Base-by-base conservation (phyloP, 2,113 vertebrate species). In the Bujurquina vittata region DNA sequence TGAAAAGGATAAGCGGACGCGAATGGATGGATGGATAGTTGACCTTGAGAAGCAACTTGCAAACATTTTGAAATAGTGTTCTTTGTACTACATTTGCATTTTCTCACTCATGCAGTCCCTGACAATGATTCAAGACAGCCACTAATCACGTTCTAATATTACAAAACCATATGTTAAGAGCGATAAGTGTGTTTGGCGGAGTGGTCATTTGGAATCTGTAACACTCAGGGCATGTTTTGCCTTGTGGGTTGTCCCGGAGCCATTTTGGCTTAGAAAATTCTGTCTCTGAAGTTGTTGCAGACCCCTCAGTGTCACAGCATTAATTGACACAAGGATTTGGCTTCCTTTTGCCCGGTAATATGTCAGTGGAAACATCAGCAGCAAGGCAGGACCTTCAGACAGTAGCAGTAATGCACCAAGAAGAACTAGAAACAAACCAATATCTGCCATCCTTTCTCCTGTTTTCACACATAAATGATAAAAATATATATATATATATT, bases 111-210 rank as follows among this genome's bases (percentile, higher is more conserved):
- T 46, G 57, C 20, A 14, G 46, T 62, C 46, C 23, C 62, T 22
- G 56, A 83, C 80, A 76, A 40, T 72, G 31, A 81, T 74, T 85
- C 80, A 75, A 84, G 75, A 59, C 75, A 40, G 75, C 75, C 65
- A 7, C 80, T 91, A 69, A 91, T 90, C 81, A 85, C 73, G 73
- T 69, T 67, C 63, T 78, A 77, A 87, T 81, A 83, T 87, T 81
- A 31, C 73, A 14, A 33, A 82, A 77, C 74, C 86, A 69, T 85
- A 59, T 89, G 91, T 84, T 86, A 56, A 22, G 31, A 75, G 57
- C 84, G 88, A 91, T 91, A 88, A 86, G 31, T 81, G 77, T 60
- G 72, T 78, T 83, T 81, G 89, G 67, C 54, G 40, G 67, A 35
- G 56, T 61, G 78, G 89, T 79, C 75, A 75, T 85, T 88, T 73